phyloP scores from a whole-genome alignment of 2,113 vertebrate species.

The Phycodurus eques region DNA sequence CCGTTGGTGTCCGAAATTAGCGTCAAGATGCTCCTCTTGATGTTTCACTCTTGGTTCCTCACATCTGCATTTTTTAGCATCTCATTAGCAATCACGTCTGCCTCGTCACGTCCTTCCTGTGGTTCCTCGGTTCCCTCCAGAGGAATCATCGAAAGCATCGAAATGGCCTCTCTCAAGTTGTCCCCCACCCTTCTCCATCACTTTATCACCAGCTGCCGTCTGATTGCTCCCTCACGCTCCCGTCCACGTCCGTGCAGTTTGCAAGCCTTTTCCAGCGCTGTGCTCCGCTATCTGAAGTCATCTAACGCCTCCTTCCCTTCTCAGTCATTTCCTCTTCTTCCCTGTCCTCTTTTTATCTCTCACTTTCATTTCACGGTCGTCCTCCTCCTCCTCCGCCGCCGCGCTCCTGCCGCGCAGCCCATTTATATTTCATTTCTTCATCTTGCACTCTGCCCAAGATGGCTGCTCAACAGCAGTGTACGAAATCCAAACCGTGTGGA shows the following conservation, averaged over 20 bases:
- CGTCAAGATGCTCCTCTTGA: no score
- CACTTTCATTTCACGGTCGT: background rate
- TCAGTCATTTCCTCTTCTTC: background rate
- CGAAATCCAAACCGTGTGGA: background rate
- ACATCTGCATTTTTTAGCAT: background rate
- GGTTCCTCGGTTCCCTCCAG: slow-evolving; percentile 12
- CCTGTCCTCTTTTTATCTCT: background rate
- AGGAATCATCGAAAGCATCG: slow-evolving; percentile 12
- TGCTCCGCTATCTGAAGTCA: background rate
- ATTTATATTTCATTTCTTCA: slow-evolving; percentile 64
- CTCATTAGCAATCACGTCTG: no score
- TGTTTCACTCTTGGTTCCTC: background rate
- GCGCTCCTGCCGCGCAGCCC: slow-evolving; percentile 52
- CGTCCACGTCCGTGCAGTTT: background rate
- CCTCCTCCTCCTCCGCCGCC: slow-evolving; percentile 13
- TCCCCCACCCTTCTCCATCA: background rate
- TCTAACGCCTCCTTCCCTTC: background rate
- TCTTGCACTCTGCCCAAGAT: slow-evolving; percentile 30
- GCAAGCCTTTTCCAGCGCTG: background rate
- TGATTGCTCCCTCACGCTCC: background rate
- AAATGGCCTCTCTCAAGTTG: slow-evolving; percentile 16
- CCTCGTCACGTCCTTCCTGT: background rate
- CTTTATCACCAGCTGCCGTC: background rate
- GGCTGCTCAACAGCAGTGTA: slow-evolving; percentile 1
- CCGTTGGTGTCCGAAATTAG: background rate